phyloP scores from a whole-genome alignment of 64 coral and sea anemone genomes.

The Montipora efflorescens region DNA sequence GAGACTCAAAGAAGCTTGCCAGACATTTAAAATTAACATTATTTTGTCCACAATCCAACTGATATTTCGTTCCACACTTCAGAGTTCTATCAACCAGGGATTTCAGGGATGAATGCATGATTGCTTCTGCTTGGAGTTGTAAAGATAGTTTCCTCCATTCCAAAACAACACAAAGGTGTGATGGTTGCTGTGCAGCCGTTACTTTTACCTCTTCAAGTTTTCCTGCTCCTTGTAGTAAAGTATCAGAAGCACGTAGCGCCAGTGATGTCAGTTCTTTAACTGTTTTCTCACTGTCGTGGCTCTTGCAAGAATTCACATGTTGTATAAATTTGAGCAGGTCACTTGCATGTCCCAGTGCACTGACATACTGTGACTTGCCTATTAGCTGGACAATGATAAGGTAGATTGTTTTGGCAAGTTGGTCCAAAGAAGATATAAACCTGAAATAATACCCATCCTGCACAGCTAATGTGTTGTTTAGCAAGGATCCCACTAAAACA shows the following conservation, averaged over 20 bases:
- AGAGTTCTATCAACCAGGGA: neutral
- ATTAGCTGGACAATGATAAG: conserved; percentile 52
- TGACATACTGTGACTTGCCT: conserved; percentile 36
- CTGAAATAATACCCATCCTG: conserved; percentile 44
- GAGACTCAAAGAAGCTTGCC: conserved; percentile 26
- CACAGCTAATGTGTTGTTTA: conserved; percentile 6
- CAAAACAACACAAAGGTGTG: conserved; percentile 38
- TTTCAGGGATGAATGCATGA: too few relatives aligned
- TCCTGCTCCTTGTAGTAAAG: conserved; percentile 34
- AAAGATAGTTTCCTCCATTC: conserved; percentile 48
- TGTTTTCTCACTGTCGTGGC: conserved; percentile 23
- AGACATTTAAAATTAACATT: conserved; percentile 21
- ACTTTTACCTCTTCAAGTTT: conserved; percentile 31
- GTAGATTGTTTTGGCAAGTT: conserved; percentile 54
- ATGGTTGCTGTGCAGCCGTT: conserved; percentile 4
- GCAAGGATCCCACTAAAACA: conserved; percentile 17
- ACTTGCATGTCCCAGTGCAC: conserved; percentile 23
- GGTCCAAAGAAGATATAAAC: conserved; percentile 43
- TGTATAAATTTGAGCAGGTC: conserved; percentile 44
- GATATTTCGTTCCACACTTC: conserved; percentile 65
- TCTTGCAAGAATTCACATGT: conserved; percentile 23
- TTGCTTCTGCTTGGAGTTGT: conserved; percentile 37
- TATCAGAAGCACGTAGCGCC: conserved; percentile 4
- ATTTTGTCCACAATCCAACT: conserved; percentile 47
- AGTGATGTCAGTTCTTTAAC: conserved; percentile 25